Evolutionary conservation across 2,888 invertebrate species (phyloP), one percentile per base, ranked within the genome.

Genomic region (Caenorhabditis sp.): DNA sequence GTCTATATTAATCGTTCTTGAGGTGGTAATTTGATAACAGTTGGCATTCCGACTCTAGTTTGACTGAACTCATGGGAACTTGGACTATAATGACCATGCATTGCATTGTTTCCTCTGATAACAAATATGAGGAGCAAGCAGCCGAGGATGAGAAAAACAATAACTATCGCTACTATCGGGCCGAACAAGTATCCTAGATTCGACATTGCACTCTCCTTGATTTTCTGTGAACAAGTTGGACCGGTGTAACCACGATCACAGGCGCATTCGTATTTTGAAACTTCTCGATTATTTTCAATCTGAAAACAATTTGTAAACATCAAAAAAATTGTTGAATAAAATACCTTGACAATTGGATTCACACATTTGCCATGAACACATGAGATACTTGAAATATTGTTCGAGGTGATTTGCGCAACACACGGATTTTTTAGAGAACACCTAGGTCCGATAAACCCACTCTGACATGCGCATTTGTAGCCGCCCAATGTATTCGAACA

Each of bases 41-140:
- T 75, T 50, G 74, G 78, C 78, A 83, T 80, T 43, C 43, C 43
- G 17, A 43, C 43, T 43, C 43, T 43, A 3, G 43, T 43, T 27
- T 82, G 82, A 36, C 51, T 65, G 26, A 76, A 75, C 49, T 83
- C 83, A 26, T 82, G 81, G 31, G 81, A 73, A 57, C 79, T 79
- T 14, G 83, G 83, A 37, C 81, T 81, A 62, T 83, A 83, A 69
- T 83, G 82, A 21, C 86, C 86, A 59, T 86, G 86, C 64, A 81
- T 78, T 12, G 86, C 84, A 1, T 84, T 74, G 58, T 84, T 84
- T 24, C 79, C 83, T 23, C 77, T 73, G 50, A 79, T 68, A 5
- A 85, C 85, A 66, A 86, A 80, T 60, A 84, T 69, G 14, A 86
- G 79, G 1, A 86, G 79, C 51, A 81, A 68, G 51, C 83, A 83